These are phyloP conservation scores for Formica selysi DNA, from an alignment of 1,140 invertebrate species.

Conservation along the genomic window DNA sequence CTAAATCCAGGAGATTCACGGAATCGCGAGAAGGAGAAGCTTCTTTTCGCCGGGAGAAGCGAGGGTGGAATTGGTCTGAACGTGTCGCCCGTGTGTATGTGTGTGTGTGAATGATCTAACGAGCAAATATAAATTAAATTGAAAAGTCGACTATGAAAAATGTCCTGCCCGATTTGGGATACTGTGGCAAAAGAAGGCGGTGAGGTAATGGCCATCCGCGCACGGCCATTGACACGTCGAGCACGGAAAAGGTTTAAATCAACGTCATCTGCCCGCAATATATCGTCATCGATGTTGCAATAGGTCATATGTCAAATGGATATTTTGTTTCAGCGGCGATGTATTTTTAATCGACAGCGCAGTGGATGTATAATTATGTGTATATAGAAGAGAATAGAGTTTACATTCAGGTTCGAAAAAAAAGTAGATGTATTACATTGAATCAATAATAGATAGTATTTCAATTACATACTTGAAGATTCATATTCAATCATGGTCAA, in stretches of 20 bases:
- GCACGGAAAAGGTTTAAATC: conserved; percentile 54
- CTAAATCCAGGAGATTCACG: conserved; percentile 20
- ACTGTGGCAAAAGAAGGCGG: conserved; percentile 12
- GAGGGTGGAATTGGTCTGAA: conserved; percentile 71
- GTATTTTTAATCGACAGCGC: conserved; percentile 29
- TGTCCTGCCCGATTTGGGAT: conserved; percentile 37
- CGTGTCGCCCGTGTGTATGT: background rate
- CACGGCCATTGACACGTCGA: conserved; percentile 53
- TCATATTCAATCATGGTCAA: background rate
- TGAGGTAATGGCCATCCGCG: conserved; percentile 23
- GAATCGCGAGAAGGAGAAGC: conserved; percentile 24
- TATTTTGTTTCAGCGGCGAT: conserved; percentile 13
- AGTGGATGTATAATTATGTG: conserved; percentile 7
- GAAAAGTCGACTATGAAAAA: conserved; percentile 62
- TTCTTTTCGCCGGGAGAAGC: conserved; percentile 31
- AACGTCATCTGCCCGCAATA: conserved; percentile 34
- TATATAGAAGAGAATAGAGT: too few relatives aligned
- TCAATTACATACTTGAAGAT: background rate
- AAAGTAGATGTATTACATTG: background rate
- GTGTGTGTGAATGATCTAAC: conserved; percentile 64
- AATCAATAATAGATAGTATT: conserved; percentile 23
- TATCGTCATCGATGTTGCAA: conserved; percentile 36
- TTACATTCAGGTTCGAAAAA: background rate
- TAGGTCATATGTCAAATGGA: conserved; percentile 21
- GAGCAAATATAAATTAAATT: conserved; percentile 77